A percentile compares a stretch with the other conserved stretches of the same genome.
Evolutionary conservation across 1,140 invertebrate genomes (phyloP).

Genomic region (Drosophila littoralis): DNA sequence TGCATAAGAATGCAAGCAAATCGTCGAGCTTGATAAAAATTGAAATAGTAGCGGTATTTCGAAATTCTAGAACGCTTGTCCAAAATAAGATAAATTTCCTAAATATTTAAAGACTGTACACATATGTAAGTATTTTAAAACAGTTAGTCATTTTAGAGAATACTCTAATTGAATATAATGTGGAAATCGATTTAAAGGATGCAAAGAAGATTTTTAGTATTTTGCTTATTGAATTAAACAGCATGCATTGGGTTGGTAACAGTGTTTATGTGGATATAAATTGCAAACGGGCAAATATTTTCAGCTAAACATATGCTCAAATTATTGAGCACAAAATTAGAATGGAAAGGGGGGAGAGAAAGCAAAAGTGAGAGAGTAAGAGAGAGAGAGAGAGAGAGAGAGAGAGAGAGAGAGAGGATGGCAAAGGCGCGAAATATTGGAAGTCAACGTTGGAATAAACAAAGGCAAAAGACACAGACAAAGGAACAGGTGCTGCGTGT

Average conservation of each 20-base stretch:
- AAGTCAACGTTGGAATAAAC: conserved; percentile 61
- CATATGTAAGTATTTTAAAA: conserved; percentile 20
- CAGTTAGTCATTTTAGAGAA: conserved; percentile 32
- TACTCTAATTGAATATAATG: neutral
- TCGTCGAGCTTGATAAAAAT: conserved; percentile 54
- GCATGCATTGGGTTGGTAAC: conserved; percentile 24
- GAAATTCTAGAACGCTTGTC: conserved; percentile 31
- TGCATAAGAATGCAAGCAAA: conserved; percentile 60
- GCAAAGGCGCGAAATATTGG: conserved; percentile 47
- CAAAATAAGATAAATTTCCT: conserved; percentile 32
- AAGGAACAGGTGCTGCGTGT: conserved; percentile 62
- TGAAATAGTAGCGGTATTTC: conserved; percentile 48
- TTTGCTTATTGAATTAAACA: neutral
- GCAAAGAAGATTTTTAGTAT: conserved; percentile 27
- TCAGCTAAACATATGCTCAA: conserved; percentile 20
- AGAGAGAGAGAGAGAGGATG: conserved; percentile 35
- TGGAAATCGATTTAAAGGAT: conserved; percentile 26
- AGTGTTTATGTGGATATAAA: conserved; percentile 20
- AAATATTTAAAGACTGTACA: conserved; percentile 23
- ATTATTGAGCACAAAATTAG: conserved; percentile 22
- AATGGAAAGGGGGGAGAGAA: neutral
- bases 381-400: conserved; percentile 33
- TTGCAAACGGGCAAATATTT: conserved; percentile 6
- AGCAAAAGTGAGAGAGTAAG: conserved; percentile 29
- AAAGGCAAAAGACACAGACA: conserved; percentile 71